phyloP scores from a whole-genome alignment of 2,888 invertebrate genomes.

The Eupelmus urozonus region DNA sequence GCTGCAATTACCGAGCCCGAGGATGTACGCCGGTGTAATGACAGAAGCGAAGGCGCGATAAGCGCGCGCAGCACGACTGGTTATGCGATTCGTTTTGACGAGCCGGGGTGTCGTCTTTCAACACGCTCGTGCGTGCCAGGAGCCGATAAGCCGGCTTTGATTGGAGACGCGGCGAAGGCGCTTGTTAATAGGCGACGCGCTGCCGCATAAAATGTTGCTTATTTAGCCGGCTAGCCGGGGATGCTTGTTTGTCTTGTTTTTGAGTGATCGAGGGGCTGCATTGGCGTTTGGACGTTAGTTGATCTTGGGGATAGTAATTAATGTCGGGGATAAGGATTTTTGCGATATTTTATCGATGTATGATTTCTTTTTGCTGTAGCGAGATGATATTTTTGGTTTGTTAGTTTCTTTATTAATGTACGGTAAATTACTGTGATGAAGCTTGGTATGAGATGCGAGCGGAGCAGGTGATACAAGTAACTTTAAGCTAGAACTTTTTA shows the following conservation, averaged over 20 bases:
- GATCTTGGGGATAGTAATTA: no score
- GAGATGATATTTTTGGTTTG: no score
- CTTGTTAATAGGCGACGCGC: neutral
- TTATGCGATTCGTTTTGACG: conserved; percentile 28
- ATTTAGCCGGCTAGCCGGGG: neutral
- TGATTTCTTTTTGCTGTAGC: no score
- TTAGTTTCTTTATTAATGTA: no score
- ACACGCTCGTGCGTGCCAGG: neutral
- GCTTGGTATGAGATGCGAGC: no score
- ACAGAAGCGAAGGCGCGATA: conserved; percentile 7
- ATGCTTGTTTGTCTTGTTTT: neutral
- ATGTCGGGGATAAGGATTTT: no score
- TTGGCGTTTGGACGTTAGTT: no score
- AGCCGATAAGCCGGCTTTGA: neutral
- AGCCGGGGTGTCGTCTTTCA: neutral
- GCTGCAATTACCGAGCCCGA: conserved; percentile 1
- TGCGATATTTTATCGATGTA: no score
- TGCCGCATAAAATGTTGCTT: neutral
- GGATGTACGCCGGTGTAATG: conserved; percentile 27
- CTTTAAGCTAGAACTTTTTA: no score
- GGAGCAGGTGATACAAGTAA: no score
- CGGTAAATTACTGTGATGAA: no score
- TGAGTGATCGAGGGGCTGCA: no score
- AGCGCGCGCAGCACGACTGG: neutral
- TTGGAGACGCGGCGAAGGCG: neutral